Evolutionary conservation across 2,888 invertebrate genomes (phyloP).

Genomic region (Thecocarcelia acutangulata): DNA sequence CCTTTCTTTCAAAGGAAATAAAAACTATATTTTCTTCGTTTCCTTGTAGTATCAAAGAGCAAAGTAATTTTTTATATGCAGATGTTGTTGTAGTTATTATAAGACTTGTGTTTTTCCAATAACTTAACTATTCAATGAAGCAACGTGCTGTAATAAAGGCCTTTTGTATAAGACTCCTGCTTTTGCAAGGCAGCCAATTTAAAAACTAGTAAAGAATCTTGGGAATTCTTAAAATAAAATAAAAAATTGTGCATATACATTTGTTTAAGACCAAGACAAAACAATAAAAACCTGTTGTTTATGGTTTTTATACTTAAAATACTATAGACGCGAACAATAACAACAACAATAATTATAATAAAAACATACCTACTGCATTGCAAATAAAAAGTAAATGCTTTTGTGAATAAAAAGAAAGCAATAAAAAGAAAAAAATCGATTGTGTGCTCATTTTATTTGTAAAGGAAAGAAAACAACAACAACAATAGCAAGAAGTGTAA

Average conservation of each 20-base stretch:
- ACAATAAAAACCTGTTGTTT: slow-evolving; percentile 66
- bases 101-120: slow-evolving; percentile 48
- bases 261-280: slow-evolving; percentile 24
- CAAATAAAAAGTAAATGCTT: slow-evolving; percentile 43
- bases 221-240: slow-evolving; percentile 18
- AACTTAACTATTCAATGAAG: slow-evolving; percentile 62
- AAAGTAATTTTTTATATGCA: slow-evolving; percentile 7
- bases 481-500: slow-evolving; percentile 16
- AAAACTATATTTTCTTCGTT: slow-evolving; percentile 32
- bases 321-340: slow-evolving; percentile 28
- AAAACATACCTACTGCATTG: slow-evolving; percentile 34
- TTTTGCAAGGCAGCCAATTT: not conserved
- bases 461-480: slow-evolving; percentile 8
- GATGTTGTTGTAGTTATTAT: slow-evolving; percentile 22
- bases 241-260: slow-evolving; percentile 9
- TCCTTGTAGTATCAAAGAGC: not conserved
- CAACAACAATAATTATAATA: slow-evolving; percentile 33
- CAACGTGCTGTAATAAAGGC: slow-evolving; percentile 52
- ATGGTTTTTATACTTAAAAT: slow-evolving; percentile 28
- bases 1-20: slow-evolving; percentile 1
- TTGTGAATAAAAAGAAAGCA: slow-evolving; percentile 49
- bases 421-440: slow-evolving; percentile 78
- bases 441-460: slow-evolving; percentile 71
- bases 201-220: slow-evolving; percentile 34
- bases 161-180: slow-evolving; percentile 5